A percentile compares a stretch with the other conserved stretches of the same genome.
phyloP scores from a whole-genome alignment of 1,140 invertebrate species.

The Ceratoteleas bidentatus region DNA sequence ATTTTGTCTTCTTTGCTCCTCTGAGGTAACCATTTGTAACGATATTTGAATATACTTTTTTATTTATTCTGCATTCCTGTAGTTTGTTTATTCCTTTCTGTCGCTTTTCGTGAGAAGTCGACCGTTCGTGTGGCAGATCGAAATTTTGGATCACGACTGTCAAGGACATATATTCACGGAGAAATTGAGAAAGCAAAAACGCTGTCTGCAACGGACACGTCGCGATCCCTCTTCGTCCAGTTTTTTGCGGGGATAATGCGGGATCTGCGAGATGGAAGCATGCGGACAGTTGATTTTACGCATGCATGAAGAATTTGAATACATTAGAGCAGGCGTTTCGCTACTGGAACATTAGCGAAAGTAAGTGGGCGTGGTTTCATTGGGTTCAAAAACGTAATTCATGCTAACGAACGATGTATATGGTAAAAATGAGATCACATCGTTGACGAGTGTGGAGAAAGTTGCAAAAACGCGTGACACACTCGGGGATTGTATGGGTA shows the following conservation, averaged over 20 bases:
- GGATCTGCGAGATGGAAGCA: slow-evolving; percentile 8
- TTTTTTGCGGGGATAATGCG: too few species aligned
- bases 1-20: slow-evolving; percentile 20
- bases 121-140: too few species aligned
- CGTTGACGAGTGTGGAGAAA: slow-evolving; percentile 25
- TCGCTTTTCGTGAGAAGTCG: too few species aligned
- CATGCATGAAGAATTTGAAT: slow-evolving; percentile 44
- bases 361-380: slow-evolving; percentile 48
- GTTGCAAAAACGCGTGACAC: slow-evolving; percentile 17
- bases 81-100: slow-evolving; percentile 33
- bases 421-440: slow-evolving; percentile 16
- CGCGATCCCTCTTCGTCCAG: too few species aligned
- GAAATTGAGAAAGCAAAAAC: too few species aligned
- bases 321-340: slow-evolving; percentile 34
- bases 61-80: slow-evolving; percentile 44
- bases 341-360: slow-evolving; percentile 39
- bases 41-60: slow-evolving; percentile 51
- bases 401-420: slow-evolving; percentile 19
- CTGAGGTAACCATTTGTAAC: slow-evolving; percentile 31
- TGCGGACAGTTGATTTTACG: slow-evolving; percentile 36
- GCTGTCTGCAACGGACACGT: too few species aligned
- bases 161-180: too few species aligned
- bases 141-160: too few species aligned
- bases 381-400: slow-evolving; percentile 24
- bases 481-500: too few species aligned